Percentiles rank a stretch among this genome's conserved stretches.
phyloP scores from a whole-genome alignment of 1,140 invertebrate genomes.

The Megalopta genalis region DNA sequence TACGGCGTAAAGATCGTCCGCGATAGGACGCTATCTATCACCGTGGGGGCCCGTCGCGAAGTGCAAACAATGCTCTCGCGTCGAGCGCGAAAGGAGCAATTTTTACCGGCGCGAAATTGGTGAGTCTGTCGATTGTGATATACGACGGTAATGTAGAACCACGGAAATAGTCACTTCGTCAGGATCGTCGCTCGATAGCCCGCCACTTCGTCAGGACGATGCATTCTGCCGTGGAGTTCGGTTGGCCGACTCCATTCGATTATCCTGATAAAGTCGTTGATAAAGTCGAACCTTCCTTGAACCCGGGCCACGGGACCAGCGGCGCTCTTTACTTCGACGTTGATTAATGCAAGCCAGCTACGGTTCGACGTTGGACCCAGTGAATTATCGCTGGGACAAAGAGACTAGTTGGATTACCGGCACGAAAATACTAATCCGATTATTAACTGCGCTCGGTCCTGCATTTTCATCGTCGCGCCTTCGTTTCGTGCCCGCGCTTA shows the following conservation, averaged over 20 bases:
- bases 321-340: slow-evolving; percentile 40
- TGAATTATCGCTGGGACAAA: slow-evolving; percentile 35
- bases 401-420: slow-evolving; percentile 5
- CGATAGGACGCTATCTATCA: slow-evolving; percentile 6
- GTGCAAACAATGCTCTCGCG: slow-evolving; percentile 41
- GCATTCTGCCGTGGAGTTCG: slow-evolving; percentile 26
- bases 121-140: slow-evolving; percentile 56
- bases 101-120: slow-evolving; percentile 53
- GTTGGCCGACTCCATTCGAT: slow-evolving; percentile 57
- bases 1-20: slow-evolving; percentile 3
- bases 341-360: slow-evolving; percentile 56
- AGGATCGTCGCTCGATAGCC: slow-evolving; percentile 48
- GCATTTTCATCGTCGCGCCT: background rate
- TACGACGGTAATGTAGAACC: slow-evolving; percentile 41
- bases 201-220: slow-evolving; percentile 51
- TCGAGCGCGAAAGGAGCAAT: slow-evolving; percentile 42
- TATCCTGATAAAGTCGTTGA: slow-evolving; percentile 65
- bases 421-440: slow-evolving; percentile 33
- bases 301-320: background rate
- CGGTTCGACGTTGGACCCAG: slow-evolving; percentile 2
- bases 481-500: background rate
- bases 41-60: background rate
- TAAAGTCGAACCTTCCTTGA: slow-evolving; percentile 51
- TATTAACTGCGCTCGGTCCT: slow-evolving; percentile 13
- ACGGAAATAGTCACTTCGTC: slow-evolving; percentile 64